Base-by-base conservation (phyloP, 2,888 invertebrate genomes). In the Entomobrya multifasciata region DNA sequence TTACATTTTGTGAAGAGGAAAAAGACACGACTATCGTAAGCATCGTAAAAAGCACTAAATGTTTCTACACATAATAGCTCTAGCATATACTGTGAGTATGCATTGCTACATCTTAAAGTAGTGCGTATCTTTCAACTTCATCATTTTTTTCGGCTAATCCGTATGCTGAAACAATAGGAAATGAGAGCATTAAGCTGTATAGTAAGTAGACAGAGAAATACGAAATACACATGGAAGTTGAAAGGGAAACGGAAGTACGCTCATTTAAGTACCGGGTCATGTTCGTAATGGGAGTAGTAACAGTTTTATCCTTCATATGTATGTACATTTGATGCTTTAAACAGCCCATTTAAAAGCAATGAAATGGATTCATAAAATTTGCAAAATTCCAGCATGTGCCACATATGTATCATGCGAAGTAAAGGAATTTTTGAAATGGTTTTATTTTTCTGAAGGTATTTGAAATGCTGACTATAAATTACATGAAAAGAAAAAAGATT, bases 191-290 rank as follows among this genome's bases (percentile, higher is more conserved):
- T 20, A 62, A 62, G 44, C 67, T 65, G 79, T 17, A 79, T 65
- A n/a, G n/a, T n/a, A n/a, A n/a, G n/a, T n/a, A n/a, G n/a, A n/a
- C n/a, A n/a, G n/a, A n/a, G n/a, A n/a, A n/a, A n/a, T n/a, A n/a
- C n/a, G n/a, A n/a, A n/a, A n/a, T 57, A 25, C 20, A 82, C 27
- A 25, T 60, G 72, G n/a, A n/a, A 52, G 44, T 1, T 15, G 20
- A 20, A 80, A 36, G 57, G 80, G 80, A 80, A 82, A 74, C 82
- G 82, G 82, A 82, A 74, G 74, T 74, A 22, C 55, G 82, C 82
- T 74, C 49, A n/a, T 82, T 82, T 74, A 47, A 82, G 49, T 49
- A 67, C 20, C 47, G 82, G 60, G 82, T 60, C 70, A 70, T 72
- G 72, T 49, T 25, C n/a, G n/a, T n/a, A n/a, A n/a, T n/a, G n/a